Evolutionary conservation across 1,140 invertebrate species (phyloP).

Genomic region (Thaumatotibia leucotreta): DNA sequence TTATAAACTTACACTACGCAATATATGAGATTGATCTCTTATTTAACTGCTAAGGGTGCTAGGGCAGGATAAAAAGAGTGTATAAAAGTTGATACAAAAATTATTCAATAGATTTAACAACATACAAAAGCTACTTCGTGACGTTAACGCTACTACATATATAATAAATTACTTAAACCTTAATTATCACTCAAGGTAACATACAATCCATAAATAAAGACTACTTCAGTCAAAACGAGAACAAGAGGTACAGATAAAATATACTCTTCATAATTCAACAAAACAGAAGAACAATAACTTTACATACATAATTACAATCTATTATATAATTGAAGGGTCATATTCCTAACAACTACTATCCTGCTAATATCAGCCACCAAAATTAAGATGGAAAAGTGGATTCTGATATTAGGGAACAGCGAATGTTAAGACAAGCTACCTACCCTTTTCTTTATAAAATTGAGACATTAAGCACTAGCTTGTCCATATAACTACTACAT

Average conservation of each 20-base stretch:
- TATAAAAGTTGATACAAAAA: conserved; percentile 74
- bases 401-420: background rate
- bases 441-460: conserved; percentile 22
- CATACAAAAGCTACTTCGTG: conserved; percentile 72
- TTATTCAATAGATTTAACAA: conserved; percentile 73
- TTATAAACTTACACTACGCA: background rate
- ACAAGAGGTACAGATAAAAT: conserved; percentile 26
- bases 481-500: conserved; percentile 21
- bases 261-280: conserved; percentile 22
- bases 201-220: conserved; percentile 35
- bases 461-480: conserved; percentile 37
- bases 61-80: conserved; percentile 73
- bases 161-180: conserved; percentile 57
- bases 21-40: background rate
- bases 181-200: conserved; percentile 55
- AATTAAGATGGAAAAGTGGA: background rate
- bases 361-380: background rate
- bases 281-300: conserved; percentile 24
- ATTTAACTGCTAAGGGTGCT: conserved; percentile 57
- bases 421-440: background rate
- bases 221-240: conserved; percentile 36
- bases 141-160: conserved; percentile 41
- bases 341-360: too few relatives aligned
- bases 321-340: too few relatives aligned
- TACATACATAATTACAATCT: too few relatives aligned